Conservation (phyloP, 2,888 invertebrate genomes). For the Mongoloraphidia duomilia region DNA sequence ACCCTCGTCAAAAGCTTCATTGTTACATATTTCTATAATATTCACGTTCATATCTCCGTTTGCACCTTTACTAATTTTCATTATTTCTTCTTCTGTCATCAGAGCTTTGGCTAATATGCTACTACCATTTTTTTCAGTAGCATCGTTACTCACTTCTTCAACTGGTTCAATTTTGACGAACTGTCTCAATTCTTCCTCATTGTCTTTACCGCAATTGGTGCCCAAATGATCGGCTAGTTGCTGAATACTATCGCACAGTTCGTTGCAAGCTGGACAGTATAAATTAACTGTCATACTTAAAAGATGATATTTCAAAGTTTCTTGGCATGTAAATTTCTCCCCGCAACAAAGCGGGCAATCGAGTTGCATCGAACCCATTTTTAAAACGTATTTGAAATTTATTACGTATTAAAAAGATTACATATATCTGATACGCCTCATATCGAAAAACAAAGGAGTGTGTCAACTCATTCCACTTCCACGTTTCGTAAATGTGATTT, state of each 20-base stretch:
- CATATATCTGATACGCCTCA: conserved; percentile 1
- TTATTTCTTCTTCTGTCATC: conserved; percentile 8
- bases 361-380: conserved; percentile 37
- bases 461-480: not conserved
- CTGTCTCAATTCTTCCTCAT: conserved; percentile 8
- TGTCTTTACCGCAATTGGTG: conserved; percentile 17
- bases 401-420: conserved; percentile 1
- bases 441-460: not conserved
- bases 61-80: not conserved
- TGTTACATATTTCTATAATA: too few relatives aligned
- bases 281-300: conserved; percentile 41
- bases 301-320: conserved; percentile 35
- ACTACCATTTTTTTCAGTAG: conserved; percentile 6
- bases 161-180: conserved; percentile 6
- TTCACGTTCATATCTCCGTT: not conserved
- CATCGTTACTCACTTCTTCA: conserved; percentile 8
- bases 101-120: conserved; percentile 16
- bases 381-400: conserved; percentile 10
- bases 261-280: conserved; percentile 43
- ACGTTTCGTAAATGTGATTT: not conserved
- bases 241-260: conserved; percentile 35
- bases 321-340: conserved; percentile 40
- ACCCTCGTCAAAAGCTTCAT: too few relatives aligned
- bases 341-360: conserved; percentile 51
- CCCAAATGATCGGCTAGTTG: conserved; percentile 44